phyloP scores from a whole-genome alignment of 2,888 invertebrate genomes.

The Lasius fuliginosus region DNA sequence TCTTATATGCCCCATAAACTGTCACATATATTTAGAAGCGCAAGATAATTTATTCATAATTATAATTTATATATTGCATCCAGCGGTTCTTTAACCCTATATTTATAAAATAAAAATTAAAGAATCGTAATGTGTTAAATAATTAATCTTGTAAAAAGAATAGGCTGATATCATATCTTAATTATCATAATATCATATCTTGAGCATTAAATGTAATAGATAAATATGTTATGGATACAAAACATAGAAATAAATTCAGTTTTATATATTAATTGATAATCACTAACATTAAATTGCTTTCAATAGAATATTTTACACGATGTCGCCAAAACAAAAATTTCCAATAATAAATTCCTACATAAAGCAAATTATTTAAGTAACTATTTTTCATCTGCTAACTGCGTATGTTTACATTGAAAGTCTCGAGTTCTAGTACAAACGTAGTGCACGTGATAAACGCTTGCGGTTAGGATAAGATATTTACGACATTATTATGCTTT shows the following conservation, averaged over 20 bases:
- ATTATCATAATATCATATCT: no score
- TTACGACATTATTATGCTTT: background rate
- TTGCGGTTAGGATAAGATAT: conserved; percentile 17
- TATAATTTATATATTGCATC: background rate
- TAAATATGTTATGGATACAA: background rate
- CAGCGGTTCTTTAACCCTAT: background rate
- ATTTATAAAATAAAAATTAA: background rate
- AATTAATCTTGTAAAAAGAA: conserved; percentile 3
- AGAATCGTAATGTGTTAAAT: background rate
- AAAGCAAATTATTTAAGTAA: conserved; percentile 19
- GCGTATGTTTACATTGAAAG: conserved; percentile 35
- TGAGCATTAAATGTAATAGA: background rate
- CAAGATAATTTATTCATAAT: background rate
- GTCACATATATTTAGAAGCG: background rate
- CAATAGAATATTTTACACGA: background rate
- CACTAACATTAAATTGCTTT: background rate
- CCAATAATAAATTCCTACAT: background rate
- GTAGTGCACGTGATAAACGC: conserved; percentile 7
- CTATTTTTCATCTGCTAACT: conserved; percentile 20
- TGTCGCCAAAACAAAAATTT: background rate
- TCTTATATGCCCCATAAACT: background rate
- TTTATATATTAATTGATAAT: background rate
- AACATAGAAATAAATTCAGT: background rate
- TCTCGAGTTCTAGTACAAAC: conserved; percentile 41
- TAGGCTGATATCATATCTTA: background rate